Evolutionary conservation across 2,113 vertebrate genomes (phyloP), one percentile per base, ranked within the genome.

Genomic region (Acrocephalus kingi): DNA sequence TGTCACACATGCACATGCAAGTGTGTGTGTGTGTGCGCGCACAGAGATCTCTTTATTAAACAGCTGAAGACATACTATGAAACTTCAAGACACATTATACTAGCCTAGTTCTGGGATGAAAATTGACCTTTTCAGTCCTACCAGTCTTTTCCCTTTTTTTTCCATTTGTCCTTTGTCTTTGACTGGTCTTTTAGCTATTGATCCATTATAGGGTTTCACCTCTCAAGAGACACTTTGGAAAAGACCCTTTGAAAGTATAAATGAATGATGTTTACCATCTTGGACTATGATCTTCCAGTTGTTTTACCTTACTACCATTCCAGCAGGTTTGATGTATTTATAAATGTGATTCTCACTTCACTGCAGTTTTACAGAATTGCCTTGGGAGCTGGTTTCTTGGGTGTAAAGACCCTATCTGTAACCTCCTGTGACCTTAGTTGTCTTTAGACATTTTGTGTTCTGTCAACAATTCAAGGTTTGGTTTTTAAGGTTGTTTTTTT

Each of bases 121-220:
- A 87, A 87, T 37, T 84, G 83, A 84, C 86, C 64, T 94, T 95
- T 93, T 86, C 33, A 84, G 33, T 86, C 64, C 48, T 93, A 80
- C n/a, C 35, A 69, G 35, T 59, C 52, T 93, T 91, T 80, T 62
- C 19, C 20, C 3, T 74, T 84, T 92, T 84, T 84, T 84, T 86
- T 59, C 33, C 30, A 9, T 80, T 86, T 86, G 39, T 87, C 67
- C 51, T 88, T 76, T 85, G 73, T 73, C 72, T 94, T 80, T 93
- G 33, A 17, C 62, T 90, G 78, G 25, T 87, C 58, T 87, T 93
- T 87, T 37, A 90, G 62, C 46, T 94, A 79, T 87, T 79, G 90
- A 90, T 95, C 85, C 30, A 15, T 55, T 81, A 66, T 66, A 88
- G 41, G 52, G n/a, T 90, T 95, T 92, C 71, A 69, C 55, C 51